Evolutionary conservation across 92 coral and sea anemone genomes (phyloP).

Genomic region (Paramuricea clavata): DNA sequence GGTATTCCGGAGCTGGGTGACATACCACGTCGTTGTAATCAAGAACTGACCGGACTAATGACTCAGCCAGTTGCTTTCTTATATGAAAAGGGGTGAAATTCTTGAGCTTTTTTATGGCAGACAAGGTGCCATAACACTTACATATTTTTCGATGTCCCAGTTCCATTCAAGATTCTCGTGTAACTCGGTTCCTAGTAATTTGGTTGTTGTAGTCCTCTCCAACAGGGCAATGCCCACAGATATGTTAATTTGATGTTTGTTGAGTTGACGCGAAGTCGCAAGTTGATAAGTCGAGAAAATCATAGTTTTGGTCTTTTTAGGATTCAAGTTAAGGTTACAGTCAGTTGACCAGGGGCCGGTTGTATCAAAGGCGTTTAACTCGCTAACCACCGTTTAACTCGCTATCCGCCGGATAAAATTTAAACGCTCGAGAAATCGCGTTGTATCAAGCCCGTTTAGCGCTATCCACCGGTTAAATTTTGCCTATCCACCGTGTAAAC

Average conservation of each 20-base stretch:
- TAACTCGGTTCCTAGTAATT: not conserved
- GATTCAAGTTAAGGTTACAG: not conserved
- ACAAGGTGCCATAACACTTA: not conserved
- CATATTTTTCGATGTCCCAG: not conserved
- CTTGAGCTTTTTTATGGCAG: not conserved
- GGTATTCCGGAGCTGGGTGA: too few relatives aligned
- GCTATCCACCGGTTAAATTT: too few relatives aligned
- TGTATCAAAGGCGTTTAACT: too few relatives aligned
- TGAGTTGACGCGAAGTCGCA: not conserved
- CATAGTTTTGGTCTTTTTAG: constrained; percentile 1
- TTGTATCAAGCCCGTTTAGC: too few relatives aligned
- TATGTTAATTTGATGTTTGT: not conserved
- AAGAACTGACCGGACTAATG: not conserved
- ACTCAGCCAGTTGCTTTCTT: not conserved
- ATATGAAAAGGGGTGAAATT: not conserved
- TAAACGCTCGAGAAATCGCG: too few relatives aligned
- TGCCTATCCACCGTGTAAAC: too few relatives aligned
- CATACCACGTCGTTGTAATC: too few relatives aligned
- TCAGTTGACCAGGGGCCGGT: not conserved
- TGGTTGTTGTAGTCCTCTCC: not conserved
- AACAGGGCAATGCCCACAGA: not conserved
- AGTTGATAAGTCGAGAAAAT: not conserved
- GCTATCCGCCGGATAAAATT: too few relatives aligned
- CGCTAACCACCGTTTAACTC: too few relatives aligned
- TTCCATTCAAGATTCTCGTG: not conserved